These are phyloP conservation scores for Aleiodes testaceus DNA, from an alignment of 2,888 invertebrate genomes.

Conservation along the genomic window DNA sequence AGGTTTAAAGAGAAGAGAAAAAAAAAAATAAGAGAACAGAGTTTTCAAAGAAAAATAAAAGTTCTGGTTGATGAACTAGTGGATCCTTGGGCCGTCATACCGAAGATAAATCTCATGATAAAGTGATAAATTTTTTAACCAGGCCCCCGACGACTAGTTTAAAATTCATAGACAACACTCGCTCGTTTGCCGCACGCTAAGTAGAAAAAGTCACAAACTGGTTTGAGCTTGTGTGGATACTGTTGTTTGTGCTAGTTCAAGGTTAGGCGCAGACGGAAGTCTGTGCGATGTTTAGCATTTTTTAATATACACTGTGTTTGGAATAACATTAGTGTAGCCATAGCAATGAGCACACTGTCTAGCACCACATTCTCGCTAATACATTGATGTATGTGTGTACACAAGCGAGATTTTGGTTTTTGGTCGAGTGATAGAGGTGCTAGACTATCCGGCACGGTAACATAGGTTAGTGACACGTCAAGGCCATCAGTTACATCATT, in stretches of 20 bases:
- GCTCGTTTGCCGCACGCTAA: slow-evolving; percentile 7
- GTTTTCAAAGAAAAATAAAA: no score
- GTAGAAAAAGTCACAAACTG: slow-evolving; percentile 31
- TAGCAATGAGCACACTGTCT: slow-evolving; percentile 36
- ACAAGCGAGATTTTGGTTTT: slow-evolving; percentile 14
- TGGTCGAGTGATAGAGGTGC: slow-evolving; percentile 30
- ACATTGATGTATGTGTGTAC: slow-evolving; percentile 15
- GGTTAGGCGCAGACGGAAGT: slow-evolving; percentile 68
- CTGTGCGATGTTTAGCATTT: slow-evolving; percentile 54
- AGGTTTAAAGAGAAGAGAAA: neutral
- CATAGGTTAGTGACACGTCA: slow-evolving; percentile 70
- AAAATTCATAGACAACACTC: slow-evolving; percentile 30
- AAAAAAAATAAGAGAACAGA: neutral
- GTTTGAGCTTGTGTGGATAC: slow-evolving; percentile 10
- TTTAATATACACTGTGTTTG: slow-evolving; percentile 58
- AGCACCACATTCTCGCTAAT: slow-evolving; percentile 19
- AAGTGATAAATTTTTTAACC: slow-evolving; percentile 22
- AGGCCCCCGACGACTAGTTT: neutral
- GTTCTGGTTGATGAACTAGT: slow-evolving; percentile 19
- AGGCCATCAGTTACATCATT: slow-evolving; percentile 57
- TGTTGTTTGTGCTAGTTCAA: slow-evolving; percentile 64
- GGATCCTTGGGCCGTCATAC: slow-evolving; percentile 9
- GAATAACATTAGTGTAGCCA: slow-evolving; percentile 62
- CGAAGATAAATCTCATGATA: slow-evolving; percentile 18
- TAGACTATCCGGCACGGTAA: slow-evolving; percentile 61